Base-by-base conservation (phyloP, 2,113 vertebrate genomes). In the Coregonus clupeaformis region DNA sequence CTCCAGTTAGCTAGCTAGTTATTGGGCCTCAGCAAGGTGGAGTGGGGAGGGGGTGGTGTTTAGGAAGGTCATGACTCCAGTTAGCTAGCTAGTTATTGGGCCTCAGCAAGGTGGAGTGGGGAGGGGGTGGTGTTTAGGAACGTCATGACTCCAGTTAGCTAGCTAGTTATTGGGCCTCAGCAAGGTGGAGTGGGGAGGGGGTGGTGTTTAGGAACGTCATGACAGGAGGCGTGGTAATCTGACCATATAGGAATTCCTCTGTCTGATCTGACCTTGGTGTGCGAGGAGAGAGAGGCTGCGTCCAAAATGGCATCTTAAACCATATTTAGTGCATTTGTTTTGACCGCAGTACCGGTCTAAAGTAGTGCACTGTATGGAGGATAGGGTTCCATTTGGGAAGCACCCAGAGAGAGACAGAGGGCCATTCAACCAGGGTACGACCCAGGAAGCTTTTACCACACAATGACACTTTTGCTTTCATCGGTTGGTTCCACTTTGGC, bases 191-290 rank as follows among this genome's bases (percentile, higher is more conserved):
- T 45, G 6, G 12, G 18, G 49, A 73, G 55, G 66, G 11, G 30
- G 71, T 1, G 27, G 65, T 66, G 45, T 2, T 27, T 1, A 9
- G 12, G n/a, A n/a, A n/a, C n/a, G n/a, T n/a, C n/a, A n/a, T n/a
- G 14, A 55, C 65, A 47, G 68, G 6, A 30, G 71, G 74, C 80
- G 82, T 22, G 42, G 78, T 85, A 89, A 90, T 81, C 32, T 0
- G 86, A 91, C 80, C 52, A 85, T 20, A 24, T 18, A 72, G 82
- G 81, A 87, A 83, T 88, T 78, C 69, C 65, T 71, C 80, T 20
- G 36, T 24, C 73, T 52, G 47, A 16, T 52, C 47, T 68, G 74
- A 76, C 65, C 36, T 71, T 68, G 68, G 14, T 13, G 55, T 63
- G 57, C 67, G 55, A 14, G 24, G 62, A 45, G 47, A 67, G 62